A percentile compares a stretch with the other conserved stretches of the same genome.
Conservation (phyloP, 2,888 invertebrate genomes). For the Pseudococcus viburni region DNA sequence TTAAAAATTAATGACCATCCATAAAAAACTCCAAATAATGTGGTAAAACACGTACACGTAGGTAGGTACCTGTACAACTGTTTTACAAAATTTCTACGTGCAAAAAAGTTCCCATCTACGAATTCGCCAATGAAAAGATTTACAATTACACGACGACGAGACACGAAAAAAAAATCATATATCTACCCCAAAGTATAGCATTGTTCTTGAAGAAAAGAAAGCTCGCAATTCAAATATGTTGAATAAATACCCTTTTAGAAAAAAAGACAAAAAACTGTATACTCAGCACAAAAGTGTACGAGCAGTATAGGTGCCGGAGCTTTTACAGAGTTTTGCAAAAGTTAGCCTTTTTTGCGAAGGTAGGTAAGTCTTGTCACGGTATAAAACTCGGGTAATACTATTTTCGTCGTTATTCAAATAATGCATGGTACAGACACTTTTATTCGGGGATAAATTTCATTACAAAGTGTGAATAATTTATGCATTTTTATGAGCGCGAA, state of each 20-base stretch:
- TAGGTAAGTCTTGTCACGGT: neutral
- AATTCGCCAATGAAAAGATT: no score
- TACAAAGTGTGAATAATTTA: slow-evolving; percentile 56
- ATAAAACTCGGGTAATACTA: neutral
- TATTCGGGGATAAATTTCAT: slow-evolving; percentile 53
- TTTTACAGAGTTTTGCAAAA: slow-evolving; percentile 31
- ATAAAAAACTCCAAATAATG: no score
- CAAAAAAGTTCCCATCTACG: no score
- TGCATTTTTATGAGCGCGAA: slow-evolving; percentile 44
- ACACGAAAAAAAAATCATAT: neutral
- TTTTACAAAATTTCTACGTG: no score
- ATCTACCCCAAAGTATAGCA: neutral
- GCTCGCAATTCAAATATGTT: neutral
- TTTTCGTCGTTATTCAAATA: slow-evolving; percentile 45
- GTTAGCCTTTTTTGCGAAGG: neutral
- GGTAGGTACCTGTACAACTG: no score
- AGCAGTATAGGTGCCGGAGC: neutral
- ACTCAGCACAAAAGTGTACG: neutral
- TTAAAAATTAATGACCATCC: no score
- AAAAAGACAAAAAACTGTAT: neutral
- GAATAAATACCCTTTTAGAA: neutral
- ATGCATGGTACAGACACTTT: slow-evolving; percentile 45
- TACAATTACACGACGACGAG: neutral
- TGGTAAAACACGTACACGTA: no score
- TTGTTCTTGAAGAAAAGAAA: neutral